A percentile compares a stretch with the other conserved stretches of the same genome.
phyloP scores from a whole-genome alignment of 2,888 invertebrate species.

The Erynnis tages region DNA sequence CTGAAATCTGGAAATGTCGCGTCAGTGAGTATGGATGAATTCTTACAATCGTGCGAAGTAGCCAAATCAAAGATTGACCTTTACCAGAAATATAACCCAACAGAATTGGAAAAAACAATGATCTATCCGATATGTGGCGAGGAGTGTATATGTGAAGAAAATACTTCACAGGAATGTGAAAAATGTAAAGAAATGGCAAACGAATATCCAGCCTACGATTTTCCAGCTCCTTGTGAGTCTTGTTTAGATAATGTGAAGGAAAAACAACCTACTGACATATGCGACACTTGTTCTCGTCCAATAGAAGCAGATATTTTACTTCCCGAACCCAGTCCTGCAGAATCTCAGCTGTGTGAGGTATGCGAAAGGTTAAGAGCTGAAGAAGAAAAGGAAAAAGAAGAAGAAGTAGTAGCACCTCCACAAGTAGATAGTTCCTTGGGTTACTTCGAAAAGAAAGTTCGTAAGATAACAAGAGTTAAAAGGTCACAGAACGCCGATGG shows the following conservation, averaged over 20 bases:
- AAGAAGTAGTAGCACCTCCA: not conserved
- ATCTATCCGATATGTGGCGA: conserved; percentile 14
- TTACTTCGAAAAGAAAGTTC: conserved; percentile 43
- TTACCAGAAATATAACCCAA: conserved; percentile 21
- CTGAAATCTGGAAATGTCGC: conserved; percentile 39
- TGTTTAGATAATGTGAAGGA: conserved; percentile 18
- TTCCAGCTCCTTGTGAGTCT: conserved; percentile 21
- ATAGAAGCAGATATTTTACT: conserved; percentile 17
- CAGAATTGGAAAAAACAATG: conserved; percentile 10
- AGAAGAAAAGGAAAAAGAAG: conserved; percentile 14
- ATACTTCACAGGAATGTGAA: not conserved
- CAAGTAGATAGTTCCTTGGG: conserved; percentile 36
- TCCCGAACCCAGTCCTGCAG: conserved; percentile 1
- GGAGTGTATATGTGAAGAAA: conserved; percentile 11
- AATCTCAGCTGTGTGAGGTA: conserved; percentile 17
- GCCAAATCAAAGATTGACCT: conserved; percentile 38
- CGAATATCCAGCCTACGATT: not conserved
- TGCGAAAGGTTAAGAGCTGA: conserved; percentile 14
- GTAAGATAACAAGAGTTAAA: conserved; percentile 43
- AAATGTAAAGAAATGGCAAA: conserved; percentile 7
- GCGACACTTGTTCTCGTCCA: conserved; percentile 26
- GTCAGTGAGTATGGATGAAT: conserved; percentile 39
- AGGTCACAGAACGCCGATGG: conserved; percentile 45
- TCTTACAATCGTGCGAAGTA: conserved; percentile 39
- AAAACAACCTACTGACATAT: conserved; percentile 17